A percentile compares a stretch with the other conserved stretches of the same genome.
phyloP scores from a whole-genome alignment of 2,888 invertebrate genomes.

The Amorpha juglandis region DNA sequence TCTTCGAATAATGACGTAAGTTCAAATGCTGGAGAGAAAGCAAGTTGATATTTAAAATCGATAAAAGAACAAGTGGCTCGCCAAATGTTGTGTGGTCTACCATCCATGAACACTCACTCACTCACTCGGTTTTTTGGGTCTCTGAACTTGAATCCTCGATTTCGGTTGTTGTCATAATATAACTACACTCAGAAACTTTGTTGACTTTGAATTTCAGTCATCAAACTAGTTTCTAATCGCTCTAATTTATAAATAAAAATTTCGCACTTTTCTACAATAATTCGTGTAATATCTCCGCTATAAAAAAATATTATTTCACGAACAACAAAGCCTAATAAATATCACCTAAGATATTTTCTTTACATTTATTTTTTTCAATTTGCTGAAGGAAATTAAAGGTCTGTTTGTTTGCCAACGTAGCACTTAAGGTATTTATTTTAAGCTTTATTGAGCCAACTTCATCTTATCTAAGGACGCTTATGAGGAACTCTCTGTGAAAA shows the following conservation, averaged over 20 bases:
- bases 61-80: too few species aligned
- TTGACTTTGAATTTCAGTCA: background rate
- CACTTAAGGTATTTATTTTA: conserved; percentile 61
- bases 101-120: too few species aligned
- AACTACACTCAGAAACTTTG: too few species aligned
- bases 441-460: conserved; percentile 54
- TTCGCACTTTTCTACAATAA: background rate
- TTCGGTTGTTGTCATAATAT: too few species aligned
- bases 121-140: too few species aligned
- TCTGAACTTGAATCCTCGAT: too few species aligned
- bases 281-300: conserved; percentile 1
- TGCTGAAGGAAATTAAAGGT: conserved; percentile 61
- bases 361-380: conserved; percentile 55
- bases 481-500: conserved; percentile 46
- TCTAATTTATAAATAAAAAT: background rate
- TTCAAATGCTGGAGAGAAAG: background rate
- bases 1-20: background rate
- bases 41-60: too few species aligned
- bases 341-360: conserved; percentile 32
- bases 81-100: too few species aligned
- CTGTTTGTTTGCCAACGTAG: conserved; percentile 54
- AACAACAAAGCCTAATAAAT: conserved; percentile 20
- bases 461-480: conserved; percentile 52
- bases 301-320: conserved; percentile 3
- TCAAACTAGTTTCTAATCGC: background rate